Evolutionary conservation across 2,888 invertebrate species (phyloP).

Genomic region (Ectemnius lituratus): DNA sequence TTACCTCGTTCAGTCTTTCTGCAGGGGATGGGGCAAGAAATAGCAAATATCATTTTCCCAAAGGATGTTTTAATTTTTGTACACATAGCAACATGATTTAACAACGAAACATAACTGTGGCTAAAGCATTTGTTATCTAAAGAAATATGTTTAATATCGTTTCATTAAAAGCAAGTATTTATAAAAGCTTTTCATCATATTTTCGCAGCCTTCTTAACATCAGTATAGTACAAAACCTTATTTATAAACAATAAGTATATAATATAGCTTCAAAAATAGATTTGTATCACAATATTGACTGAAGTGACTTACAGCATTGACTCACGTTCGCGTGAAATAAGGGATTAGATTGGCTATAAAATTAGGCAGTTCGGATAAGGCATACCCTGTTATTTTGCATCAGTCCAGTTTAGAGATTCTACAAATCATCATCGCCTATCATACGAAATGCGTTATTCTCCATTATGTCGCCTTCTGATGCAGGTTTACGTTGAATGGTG

Average conservation of each 20-base stretch:
- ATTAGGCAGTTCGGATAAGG: slow-evolving; percentile 16
- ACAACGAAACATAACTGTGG: slow-evolving; percentile 2
- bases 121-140: neutral
- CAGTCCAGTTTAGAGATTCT: slow-evolving; percentile 54
- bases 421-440: slow-evolving; percentile 96
- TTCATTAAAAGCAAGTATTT: neutral
- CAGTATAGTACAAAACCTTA: slow-evolving; percentile 8
- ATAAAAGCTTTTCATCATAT: neutral
- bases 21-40: neutral
- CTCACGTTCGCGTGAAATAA: neutral
- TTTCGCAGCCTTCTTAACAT: slow-evolving; percentile 3
- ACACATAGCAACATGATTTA: neutral
- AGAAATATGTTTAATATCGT: slow-evolving; percentile 9
- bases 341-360: slow-evolving; percentile 8
- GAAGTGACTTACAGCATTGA: neutral
- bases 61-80: neutral
- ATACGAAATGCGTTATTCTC: slow-evolving; percentile 97
- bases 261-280: slow-evolving; percentile 5
- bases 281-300: slow-evolving; percentile 6
- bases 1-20: neutral
- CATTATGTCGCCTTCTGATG: slow-evolving; percentile 82
- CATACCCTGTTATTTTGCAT: slow-evolving; percentile 13
- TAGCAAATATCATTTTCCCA: no score
- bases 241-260: slow-evolving; percentile 16
- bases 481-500: slow-evolving; percentile 57